Conservation (phyloP, 2,113 vertebrate species). For the Machaerirhynchus nigripectus region DNA sequence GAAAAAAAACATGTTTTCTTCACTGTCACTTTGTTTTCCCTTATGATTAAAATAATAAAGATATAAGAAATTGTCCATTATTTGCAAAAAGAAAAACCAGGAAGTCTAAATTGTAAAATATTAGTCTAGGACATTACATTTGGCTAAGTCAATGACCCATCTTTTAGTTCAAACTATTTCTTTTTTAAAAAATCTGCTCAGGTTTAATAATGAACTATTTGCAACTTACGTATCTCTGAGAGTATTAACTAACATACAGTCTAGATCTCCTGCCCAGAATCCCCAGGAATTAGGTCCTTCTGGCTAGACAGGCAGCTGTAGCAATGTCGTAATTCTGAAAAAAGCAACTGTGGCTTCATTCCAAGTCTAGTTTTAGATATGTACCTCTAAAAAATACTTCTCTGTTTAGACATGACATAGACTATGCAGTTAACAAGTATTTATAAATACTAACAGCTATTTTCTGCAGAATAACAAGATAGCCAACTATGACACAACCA, state of each 20-base stretch:
- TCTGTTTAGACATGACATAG: neutral
- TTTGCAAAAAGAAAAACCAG: neutral
- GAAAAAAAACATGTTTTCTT: neutral
- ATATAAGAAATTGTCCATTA: neutral
- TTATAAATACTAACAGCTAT: constrained; percentile 34
- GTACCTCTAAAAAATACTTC: constrained; percentile 21
- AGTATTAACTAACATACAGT: neutral
- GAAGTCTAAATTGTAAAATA: neutral
- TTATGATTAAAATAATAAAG: neutral
- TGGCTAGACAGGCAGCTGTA: constrained; percentile 17
- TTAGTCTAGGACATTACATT: neutral
- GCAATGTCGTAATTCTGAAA: neutral
- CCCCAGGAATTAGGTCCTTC: neutral
- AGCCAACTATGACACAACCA: constrained; percentile 44
- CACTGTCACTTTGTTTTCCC: neutral
- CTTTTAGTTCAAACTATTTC: neutral
- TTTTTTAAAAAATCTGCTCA: neutral
- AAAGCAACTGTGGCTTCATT: neutral
- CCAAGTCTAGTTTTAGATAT: constrained; percentile 51
- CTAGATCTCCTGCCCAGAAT: neutral
- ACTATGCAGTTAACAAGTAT: constrained; percentile 12
- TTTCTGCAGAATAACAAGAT: neutral
- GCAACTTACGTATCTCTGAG: neutral
- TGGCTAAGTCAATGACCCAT: accelerated
- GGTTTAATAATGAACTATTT: neutral